Evolutionary conservation across 1,140 invertebrate species (phyloP).

Genomic region (Drosophila saltans): DNA sequence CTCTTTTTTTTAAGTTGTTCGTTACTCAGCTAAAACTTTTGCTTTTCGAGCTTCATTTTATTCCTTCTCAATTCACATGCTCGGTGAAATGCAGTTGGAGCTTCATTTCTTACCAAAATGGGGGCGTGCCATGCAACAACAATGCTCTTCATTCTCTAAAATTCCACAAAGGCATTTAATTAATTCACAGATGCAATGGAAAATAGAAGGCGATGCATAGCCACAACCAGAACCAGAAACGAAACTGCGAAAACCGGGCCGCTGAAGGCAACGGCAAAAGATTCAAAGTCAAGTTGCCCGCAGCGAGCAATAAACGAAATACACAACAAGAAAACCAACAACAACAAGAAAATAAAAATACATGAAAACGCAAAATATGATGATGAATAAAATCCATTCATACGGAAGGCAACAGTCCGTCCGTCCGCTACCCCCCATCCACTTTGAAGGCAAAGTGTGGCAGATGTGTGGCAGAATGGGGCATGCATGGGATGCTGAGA

Average conservation of each 20-base stretch:
- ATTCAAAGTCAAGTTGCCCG: constrained; percentile 69
- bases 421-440: neutral
- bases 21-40: constrained; percentile 2
- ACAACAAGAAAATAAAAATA: constrained; percentile 36
- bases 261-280: constrained; percentile 26
- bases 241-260: neutral
- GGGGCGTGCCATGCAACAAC: constrained; percentile 52
- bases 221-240: neutral
- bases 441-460: constrained; percentile 29
- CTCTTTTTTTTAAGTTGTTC: too few relatives aligned
- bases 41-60: neutral
- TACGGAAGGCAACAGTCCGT: constrained; percentile 46
- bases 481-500: neutral
- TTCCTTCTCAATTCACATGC: constrained; percentile 47
- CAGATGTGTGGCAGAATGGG: constrained; percentile 52
- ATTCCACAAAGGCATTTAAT: constrained; percentile 67
- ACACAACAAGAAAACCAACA: constrained; percentile 22
- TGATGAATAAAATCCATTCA: constrained; percentile 78
- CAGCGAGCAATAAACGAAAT: constrained; percentile 34
- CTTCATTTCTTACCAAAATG: constrained; percentile 31
- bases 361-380: constrained; percentile 55
- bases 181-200: constrained; percentile 58
- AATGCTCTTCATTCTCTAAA: constrained; percentile 65
- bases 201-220: constrained; percentile 24
- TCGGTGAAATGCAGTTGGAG: constrained; percentile 30